Evolutionary conservation across 2,888 invertebrate species (phyloP).

Genomic region (Fragum fragum): DNA sequence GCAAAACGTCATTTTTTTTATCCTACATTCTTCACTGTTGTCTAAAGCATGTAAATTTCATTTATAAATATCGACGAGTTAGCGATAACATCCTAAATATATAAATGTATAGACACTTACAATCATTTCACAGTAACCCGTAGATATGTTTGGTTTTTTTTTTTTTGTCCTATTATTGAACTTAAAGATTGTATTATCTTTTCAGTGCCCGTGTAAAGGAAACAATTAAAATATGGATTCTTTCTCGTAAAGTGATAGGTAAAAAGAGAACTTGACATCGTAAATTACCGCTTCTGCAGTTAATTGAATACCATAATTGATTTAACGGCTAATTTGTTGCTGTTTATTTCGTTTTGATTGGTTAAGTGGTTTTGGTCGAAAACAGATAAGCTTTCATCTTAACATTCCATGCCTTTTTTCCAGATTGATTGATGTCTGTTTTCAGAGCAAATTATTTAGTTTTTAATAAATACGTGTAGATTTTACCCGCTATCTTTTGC

Average conservation of each 20-base stretch:
- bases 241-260: conserved; percentile 18
- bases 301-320: conserved; percentile 42
- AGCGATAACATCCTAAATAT: too few relatives aligned
- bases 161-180: too few relatives aligned
- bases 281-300: conserved; percentile 22
- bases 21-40: too few relatives aligned
- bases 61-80: too few relatives aligned
- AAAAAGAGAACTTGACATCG: conserved; percentile 26
- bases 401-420: conserved; percentile 20
- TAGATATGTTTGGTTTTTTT: too few relatives aligned
- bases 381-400: conserved; percentile 32
- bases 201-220: conserved; percentile 2
- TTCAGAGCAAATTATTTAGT: conserved; percentile 13
- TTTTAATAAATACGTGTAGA: too few relatives aligned
- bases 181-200: background rate
- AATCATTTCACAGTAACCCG: too few relatives aligned
- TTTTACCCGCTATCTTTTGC: too few relatives aligned
- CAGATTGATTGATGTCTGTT: background rate
- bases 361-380: conserved; percentile 30
- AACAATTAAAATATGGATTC: conserved; percentile 10
- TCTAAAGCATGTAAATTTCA: too few relatives aligned
- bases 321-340: conserved; percentile 58
- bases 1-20: too few relatives aligned
- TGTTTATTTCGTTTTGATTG: conserved; percentile 55
- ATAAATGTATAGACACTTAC: too few relatives aligned